Base-by-base conservation (phyloP, 2,797 vertebrate species). In the Diplodus puntazzo region DNA sequence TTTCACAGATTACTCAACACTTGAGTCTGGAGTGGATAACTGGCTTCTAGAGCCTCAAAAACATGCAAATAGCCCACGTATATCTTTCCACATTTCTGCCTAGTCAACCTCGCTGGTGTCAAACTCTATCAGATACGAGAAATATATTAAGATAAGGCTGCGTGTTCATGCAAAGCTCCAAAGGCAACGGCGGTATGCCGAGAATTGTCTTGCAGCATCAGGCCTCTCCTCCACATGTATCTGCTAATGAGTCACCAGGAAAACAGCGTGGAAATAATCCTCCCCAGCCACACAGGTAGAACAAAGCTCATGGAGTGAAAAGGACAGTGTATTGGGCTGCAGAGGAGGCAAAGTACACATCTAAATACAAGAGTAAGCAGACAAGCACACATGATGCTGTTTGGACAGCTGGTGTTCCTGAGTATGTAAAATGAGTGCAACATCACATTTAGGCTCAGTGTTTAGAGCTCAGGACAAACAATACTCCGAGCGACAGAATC, bases 331-430 rank as follows among this genome's bases (percentile, higher is more conserved):
- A 90, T 84, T 94, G 92, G 95, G 91, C 93, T 93, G 92, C 87
- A 59, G 90, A 90, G 92, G 92, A 93, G 95, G 90, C 90, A 96
- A 95, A 96, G 95, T 92, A 97, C 97, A 98, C 96, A 97, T 93
- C 92, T 89, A 89, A 94, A 93, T 93, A 92, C 84, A 85, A 87
- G 91, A 92, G 83, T 93, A 62, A 94, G 94, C 69, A 90, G 97
- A 95, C 96, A 95, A 94, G 95, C 95, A 96, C 93, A 92, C 91
- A 92, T 30, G 78, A 91, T 87, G 82, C 92, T 92, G 95, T 99
- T 98, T 98, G 96, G 96, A 97, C 98, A 99, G 97, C 98, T 99
- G 97, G 91, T 92, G 71, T 90, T 94, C 89, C 95, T 86, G 71
- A 93, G 89, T 91, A 93, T 93, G 95, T 95, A 94, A 93, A 95